Evolutionary conservation across 2,888 invertebrate species (phyloP).

Genomic region (Acronicta aceris): DNA sequence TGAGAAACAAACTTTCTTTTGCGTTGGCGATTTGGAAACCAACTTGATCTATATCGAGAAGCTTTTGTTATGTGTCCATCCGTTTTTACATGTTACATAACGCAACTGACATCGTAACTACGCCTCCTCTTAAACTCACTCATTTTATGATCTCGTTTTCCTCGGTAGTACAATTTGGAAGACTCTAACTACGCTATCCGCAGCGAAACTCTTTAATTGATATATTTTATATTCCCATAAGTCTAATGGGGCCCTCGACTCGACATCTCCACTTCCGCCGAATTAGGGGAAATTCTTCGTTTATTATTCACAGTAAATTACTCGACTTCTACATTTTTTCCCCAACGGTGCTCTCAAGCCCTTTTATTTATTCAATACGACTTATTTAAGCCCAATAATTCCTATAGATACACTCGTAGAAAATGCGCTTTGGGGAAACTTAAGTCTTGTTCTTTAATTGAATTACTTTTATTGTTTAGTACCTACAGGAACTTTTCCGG

Average conservation of each 20-base stretch:
- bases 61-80: slow-evolving; percentile 63
- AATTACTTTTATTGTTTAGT: slow-evolving; percentile 54
- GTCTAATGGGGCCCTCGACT: slow-evolving; percentile 66
- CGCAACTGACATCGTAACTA: slow-evolving; percentile 20
- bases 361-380: slow-evolving; percentile 80
- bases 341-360: slow-evolving; percentile 74
- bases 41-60: slow-evolving; percentile 77
- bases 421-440: slow-evolving; percentile 58
- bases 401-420: slow-evolving; percentile 61
- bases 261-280: slow-evolving; percentile 63
- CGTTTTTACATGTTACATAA: slow-evolving; percentile 39
- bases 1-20: slow-evolving; percentile 80
- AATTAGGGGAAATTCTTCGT: slow-evolving; percentile 76
- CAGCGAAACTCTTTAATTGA: slow-evolving; percentile 65
- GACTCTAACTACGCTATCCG: slow-evolving; percentile 31
- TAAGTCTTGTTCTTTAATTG: slow-evolving; percentile 48
- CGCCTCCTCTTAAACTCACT: slow-evolving; percentile 18
- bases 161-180: slow-evolving; percentile 34
- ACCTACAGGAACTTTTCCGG: slow-evolving; percentile 22
- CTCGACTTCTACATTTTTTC: slow-evolving; percentile 78
- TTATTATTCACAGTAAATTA: slow-evolving; percentile 85
- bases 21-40: slow-evolving; percentile 72
- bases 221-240: slow-evolving; percentile 68
- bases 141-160: slow-evolving; percentile 28
- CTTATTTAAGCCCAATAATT: slow-evolving; percentile 75